A percentile compares a stretch with the other conserved stretches of the same genome.
Evolutionary conservation across 2,888 invertebrate genomes (phyloP).

Genomic region (Meiosimyza platycephala): DNA sequence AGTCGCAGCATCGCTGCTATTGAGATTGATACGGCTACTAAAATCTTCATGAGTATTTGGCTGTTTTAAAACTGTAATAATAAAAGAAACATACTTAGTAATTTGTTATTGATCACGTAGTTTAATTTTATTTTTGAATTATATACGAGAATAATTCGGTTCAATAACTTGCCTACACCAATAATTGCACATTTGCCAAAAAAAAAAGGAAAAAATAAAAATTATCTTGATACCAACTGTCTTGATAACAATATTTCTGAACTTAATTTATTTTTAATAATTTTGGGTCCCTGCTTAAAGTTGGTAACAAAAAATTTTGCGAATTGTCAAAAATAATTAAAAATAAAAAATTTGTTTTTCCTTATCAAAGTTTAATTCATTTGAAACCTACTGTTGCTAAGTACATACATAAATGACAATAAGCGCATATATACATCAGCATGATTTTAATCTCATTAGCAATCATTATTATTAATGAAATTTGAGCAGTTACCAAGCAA

Average conservation of each 20-base stretch:
- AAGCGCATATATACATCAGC: too few relatives aligned
- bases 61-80: constrained; percentile 39
- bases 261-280: not conserved
- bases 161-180: constrained; percentile 1
- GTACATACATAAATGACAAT: too few relatives aligned
- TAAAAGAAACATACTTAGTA: not conserved
- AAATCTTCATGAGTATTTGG: constrained; percentile 37
- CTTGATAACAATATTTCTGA: not conserved
- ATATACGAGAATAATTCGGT: not conserved
- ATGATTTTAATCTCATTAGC: too few relatives aligned
- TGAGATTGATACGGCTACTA: constrained; percentile 26
- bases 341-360: too few relatives aligned
- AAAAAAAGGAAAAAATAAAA: not conserved
- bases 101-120: too few relatives aligned
- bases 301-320: not conserved
- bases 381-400: too few relatives aligned
- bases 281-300: not conserved
- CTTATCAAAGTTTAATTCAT: too few relatives aligned
- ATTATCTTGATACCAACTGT: not conserved
- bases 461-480: too few relatives aligned
- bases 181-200: not conserved
- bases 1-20: constrained; percentile 39
- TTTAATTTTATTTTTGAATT: too few relatives aligned
- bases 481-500: too few relatives aligned
- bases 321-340: too few relatives aligned